These are phyloP conservation scores for Andricus quercusramuli DNA, from an alignment of 2,888 invertebrate species.

Conservation along the genomic window DNA sequence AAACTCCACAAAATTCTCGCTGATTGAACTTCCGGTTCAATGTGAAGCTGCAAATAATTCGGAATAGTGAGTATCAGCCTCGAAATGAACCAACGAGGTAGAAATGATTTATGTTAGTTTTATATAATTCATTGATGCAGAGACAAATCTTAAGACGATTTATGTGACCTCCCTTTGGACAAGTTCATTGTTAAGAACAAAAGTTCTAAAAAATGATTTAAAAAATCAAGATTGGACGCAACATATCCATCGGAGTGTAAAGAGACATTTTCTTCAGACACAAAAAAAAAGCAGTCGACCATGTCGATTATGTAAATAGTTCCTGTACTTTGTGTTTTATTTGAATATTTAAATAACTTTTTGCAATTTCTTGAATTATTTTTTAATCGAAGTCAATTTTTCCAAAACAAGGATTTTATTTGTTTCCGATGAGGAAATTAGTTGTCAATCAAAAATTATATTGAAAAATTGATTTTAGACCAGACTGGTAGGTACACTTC, in stretches of 20 bases:
- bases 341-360: slow-evolving; percentile 1
- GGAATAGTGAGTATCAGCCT: slow-evolving; percentile 77
- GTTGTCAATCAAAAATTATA: too few species aligned
- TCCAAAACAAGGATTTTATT: too few species aligned
- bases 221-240: slow-evolving; percentile 25
- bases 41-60: slow-evolving; percentile 82
- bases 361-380: not conserved
- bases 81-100: not conserved
- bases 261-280: not conserved
- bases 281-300: not conserved
- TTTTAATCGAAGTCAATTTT: not conserved
- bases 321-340: not conserved
- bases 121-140: slow-evolving; percentile 19
- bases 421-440: too few species aligned
- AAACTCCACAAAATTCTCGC: slow-evolving; percentile 82
- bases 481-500: too few species aligned
- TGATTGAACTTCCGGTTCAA: slow-evolving; percentile 80
- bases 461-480: too few species aligned
- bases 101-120: slow-evolving; percentile 8
- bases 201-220: not conserved
- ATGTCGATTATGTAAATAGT: slow-evolving; percentile 10
- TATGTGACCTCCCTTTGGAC: slow-evolving; percentile 1
- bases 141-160: not conserved
- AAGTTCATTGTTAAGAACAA: slow-evolving; percentile 17
- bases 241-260: slow-evolving; percentile 16